Evolutionary conservation across 1,140 invertebrate species (phyloP), one percentile per base, ranked within the genome.

Genomic region (Anthonomus grandis): DNA sequence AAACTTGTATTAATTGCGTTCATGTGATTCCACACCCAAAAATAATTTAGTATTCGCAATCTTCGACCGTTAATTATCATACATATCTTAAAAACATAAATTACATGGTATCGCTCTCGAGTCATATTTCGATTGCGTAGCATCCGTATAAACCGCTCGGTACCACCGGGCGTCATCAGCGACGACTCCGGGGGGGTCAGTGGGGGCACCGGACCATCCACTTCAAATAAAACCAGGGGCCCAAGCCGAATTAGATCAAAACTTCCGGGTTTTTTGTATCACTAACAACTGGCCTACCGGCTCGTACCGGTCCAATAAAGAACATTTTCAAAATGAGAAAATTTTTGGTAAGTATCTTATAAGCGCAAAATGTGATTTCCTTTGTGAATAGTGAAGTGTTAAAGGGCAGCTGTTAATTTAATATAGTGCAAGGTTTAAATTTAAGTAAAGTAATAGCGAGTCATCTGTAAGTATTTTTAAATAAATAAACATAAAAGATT

Each of bases 271-370:
- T 27, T n/a, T n/a, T n/a, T n/a, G n/a, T n/a, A 45, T 15, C 23
- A 25, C 24, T 21, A 44, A 23, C 22, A 23, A 4, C 25, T 13
- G 13, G 22, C 6, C 42, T 15, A 50, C 47, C 37, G 19, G 9
- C n/a, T n/a, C n/a, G 8, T 37, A 17, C 22, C 37, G 49, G 18
- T 51, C 18, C 38, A n/a, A 38, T 3, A 12, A 8, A n/a, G n/a
- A 22, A 5, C n/a, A 15, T 38, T 38, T 22, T 13, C 49, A 41
- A 23, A 17, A 52, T 41, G 38, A 52, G 15, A 21, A 13, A 15
- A 5, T 25, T 52, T 37, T 41, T 52, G 49, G 49, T 52, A 37
- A 52, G 49, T 52, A n/a, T n/a, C n/a, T n/a, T n/a, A n/a, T n/a
- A n/a, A n/a, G n/a, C n/a, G n/a, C n/a, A n/a, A n/a, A n/a, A n/a